These are phyloP conservation scores for Mus spicilegus DNA, from an alignment of 2,113 vertebrate species.

Conservation along the genomic window DNA sequence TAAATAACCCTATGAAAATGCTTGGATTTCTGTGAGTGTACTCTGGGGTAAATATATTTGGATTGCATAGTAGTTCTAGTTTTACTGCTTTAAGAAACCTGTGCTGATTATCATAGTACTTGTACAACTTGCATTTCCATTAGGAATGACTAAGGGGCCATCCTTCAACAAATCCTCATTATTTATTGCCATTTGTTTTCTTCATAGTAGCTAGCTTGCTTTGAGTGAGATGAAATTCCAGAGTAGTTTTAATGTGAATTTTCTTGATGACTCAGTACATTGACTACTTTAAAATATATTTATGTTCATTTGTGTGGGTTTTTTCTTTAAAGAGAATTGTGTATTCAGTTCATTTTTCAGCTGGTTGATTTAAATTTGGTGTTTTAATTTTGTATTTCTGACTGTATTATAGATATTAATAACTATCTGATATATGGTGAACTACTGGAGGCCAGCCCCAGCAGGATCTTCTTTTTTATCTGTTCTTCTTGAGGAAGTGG, in stretches of 20 bases:
- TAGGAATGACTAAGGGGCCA: neutral
- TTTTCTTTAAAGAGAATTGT: neutral
- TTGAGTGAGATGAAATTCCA: neutral
- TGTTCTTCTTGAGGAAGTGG: too few species aligned
- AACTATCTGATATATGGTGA: neutral
- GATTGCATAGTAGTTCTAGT: neutral
- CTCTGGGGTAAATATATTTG: neutral
- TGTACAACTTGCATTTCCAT: neutral
- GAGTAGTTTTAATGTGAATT: neutral
- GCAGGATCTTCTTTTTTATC: too few species aligned
- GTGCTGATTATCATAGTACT: neutral
- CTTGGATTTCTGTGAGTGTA: neutral
- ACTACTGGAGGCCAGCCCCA: too few species aligned
- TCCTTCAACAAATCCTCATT: neutral
- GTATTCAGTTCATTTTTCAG: neutral
- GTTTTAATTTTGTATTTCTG: neutral
- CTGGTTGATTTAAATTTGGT: neutral
- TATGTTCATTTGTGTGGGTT: neutral
- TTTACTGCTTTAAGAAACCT: neutral
- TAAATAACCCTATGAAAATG: neutral
- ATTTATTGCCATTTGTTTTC: neutral
- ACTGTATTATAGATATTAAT: neutral
- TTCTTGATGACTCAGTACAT: neutral
- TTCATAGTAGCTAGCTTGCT: neutral
- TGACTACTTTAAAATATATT: neutral